Percentiles rank a stretch among this genome's conserved stretches.
phyloP scores from a whole-genome alignment of 2,113 vertebrate genomes.

The Leptobrachium ailaonicum region DNA sequence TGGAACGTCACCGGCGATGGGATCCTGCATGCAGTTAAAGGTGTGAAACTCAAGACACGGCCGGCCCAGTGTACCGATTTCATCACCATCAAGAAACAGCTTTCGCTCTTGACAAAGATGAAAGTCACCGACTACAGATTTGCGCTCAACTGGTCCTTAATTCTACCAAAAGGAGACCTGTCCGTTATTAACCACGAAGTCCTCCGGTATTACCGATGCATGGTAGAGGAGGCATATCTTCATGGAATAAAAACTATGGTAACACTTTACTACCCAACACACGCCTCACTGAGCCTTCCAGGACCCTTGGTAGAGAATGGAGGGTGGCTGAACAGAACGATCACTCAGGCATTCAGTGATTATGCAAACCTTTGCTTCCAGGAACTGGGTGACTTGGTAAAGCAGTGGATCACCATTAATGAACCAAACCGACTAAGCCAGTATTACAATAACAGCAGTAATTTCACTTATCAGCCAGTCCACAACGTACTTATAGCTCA shows the following conservation, averaged over 20 bases:
- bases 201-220: conserved; percentile 85
- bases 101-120: conserved; percentile 75
- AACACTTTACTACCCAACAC: conserved; percentile 85
- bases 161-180: conserved; percentile 80
- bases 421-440: conserved; percentile 87
- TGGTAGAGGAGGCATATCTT: conserved; percentile 78
- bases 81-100: conserved; percentile 77
- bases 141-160: conserved; percentile 88
- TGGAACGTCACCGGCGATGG: conserved; percentile 90
- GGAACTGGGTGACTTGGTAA: conserved; percentile 81
- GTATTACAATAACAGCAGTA: conserved; percentile 66
- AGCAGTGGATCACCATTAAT: conserved; percentile 91
- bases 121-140: conserved; percentile 87
- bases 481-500: conserved; percentile 88
- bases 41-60: conserved; percentile 77
- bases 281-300: conserved; percentile 75
- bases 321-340: conserved; percentile 84
- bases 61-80: conserved; percentile 86
- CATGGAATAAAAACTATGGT: conserved; percentile 72
- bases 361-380: conserved; percentile 85
- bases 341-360: conserved; percentile 74
- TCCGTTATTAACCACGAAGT: conserved; percentile 73
- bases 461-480: conserved; percentile 72
- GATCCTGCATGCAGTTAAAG: conserved; percentile 72
- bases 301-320: conserved; percentile 68